These are phyloP conservation scores for Ectropis grisescens DNA, from an alignment of 1,140 invertebrate genomes.

Conservation along the genomic window DNA sequence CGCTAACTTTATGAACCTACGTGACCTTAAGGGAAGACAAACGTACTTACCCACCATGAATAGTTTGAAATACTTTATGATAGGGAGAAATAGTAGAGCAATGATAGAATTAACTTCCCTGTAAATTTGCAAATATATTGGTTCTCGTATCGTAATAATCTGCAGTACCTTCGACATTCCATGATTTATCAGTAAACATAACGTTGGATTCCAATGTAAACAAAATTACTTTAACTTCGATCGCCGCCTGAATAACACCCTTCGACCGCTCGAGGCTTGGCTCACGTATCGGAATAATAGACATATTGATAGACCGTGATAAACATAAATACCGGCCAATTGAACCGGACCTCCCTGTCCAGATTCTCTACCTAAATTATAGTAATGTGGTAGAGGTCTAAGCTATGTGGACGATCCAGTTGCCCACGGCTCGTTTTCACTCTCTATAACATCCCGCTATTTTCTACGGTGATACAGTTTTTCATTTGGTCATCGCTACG, in stretches of 20 bases:
- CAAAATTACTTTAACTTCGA: conserved; percentile 15
- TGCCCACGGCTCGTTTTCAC: conserved; percentile 39
- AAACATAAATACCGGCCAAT: conserved; percentile 16
- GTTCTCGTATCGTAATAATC: no score
- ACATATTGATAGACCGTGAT: conserved; percentile 22
- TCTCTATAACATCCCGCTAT: conserved; percentile 50
- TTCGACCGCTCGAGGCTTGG: conserved; percentile 17
- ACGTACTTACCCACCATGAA: no score
- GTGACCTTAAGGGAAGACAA: no score
- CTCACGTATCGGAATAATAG: conserved; percentile 21
- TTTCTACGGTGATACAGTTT: conserved; percentile 55
- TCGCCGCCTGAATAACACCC: conserved; percentile 18
- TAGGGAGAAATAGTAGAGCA: no score
- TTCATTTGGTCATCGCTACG: conserved; percentile 28
- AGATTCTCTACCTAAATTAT: no score
- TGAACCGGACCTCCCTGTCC: not conserved
- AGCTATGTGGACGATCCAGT: conserved; percentile 25
- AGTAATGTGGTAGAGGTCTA: conserved; percentile 10
- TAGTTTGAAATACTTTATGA: no score
- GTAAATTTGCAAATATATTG: no score
- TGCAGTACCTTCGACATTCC: no score
- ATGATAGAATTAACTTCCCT: no score
- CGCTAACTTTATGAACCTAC: no score
- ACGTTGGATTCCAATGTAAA: no score
- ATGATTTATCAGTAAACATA: no score